Evolutionary conservation across 2,797 vertebrate genomes (phyloP).

Genomic region (Pachyuromys duprasi): DNA sequence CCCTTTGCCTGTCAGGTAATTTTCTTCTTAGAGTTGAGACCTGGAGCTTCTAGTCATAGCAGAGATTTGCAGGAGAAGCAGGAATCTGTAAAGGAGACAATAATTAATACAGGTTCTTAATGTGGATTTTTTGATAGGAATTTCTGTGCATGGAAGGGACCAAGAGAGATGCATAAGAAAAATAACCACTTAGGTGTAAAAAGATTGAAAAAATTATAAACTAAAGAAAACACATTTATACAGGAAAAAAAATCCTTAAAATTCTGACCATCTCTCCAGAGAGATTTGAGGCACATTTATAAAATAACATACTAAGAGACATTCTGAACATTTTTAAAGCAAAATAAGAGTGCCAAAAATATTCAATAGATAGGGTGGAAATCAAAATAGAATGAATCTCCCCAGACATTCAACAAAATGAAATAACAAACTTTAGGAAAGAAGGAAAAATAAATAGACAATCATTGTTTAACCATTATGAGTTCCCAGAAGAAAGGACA

Average conservation of each 20-base stretch:
- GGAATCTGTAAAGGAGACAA: neutral
- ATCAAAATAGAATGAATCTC: neutral
- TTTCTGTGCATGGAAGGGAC: neutral
- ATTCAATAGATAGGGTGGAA: neutral
- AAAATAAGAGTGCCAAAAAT: conserved; percentile 19
- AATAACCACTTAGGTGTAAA: neutral
- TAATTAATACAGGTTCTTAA: neutral
- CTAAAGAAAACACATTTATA: neutral
- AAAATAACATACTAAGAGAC: neutral
- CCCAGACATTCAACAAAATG: neutral
- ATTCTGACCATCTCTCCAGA: neutral
- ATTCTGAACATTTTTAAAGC: conserved; percentile 30
- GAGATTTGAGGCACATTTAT: conserved; percentile 25
- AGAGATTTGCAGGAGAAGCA: neutral
- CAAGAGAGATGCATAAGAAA: neutral
- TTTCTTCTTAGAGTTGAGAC: neutral
- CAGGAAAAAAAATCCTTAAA: conserved; percentile 10
- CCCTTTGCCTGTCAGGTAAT: neutral
- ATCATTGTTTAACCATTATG: neutral
- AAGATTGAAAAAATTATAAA: neutral
- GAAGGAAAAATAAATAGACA: neutral
- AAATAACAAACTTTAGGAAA: neutral
- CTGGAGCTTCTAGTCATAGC: neutral
- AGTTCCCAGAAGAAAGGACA: neutral
- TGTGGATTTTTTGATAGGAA: neutral